Percentiles rank a stretch among this genome's conserved stretches.
phyloP scores from a whole-genome alignment of 2,113 vertebrate species.

The Microtus pennsylvanicus region DNA sequence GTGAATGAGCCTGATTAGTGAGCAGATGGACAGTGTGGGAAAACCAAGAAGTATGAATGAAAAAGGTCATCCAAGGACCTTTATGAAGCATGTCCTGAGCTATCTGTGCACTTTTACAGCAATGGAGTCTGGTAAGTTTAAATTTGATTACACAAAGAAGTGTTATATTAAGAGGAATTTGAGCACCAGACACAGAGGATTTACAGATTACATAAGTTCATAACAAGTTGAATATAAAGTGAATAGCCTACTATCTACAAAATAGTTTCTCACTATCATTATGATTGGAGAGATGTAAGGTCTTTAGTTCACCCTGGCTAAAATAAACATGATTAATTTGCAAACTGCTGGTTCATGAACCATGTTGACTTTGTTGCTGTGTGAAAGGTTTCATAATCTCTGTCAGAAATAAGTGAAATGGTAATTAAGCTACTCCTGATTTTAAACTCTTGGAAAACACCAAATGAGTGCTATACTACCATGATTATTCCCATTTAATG shows the following conservation, averaged over 20 bases:
- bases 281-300: background rate
- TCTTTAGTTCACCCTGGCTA: slow-evolving; percentile 43
- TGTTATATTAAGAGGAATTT: slow-evolving; percentile 46
- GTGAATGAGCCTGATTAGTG: background rate
- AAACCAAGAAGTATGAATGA: background rate
- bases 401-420: slow-evolving; percentile 34
- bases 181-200: background rate
- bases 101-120: background rate
- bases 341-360: slow-evolving; percentile 29
- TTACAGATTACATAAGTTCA: slow-evolving; percentile 51
- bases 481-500: background rate
- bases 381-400: background rate
- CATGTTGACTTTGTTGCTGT: slow-evolving; percentile 9
- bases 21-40: background rate
- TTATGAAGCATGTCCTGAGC: background rate
- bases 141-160: slow-evolving; percentile 55
- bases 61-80: background rate
- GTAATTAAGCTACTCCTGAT: slow-evolving; percentile 23
- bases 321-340: slow-evolving; percentile 1
- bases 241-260: slow-evolving; percentile 54
- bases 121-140: background rate
- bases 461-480: background rate
- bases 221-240: slow-evolving; percentile 31
- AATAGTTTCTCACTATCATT: slow-evolving; percentile 44
- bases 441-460: slow-evolving; percentile 46